Percentiles rank a stretch among this genome's conserved stretches.
Evolutionary conservation across 2,888 invertebrate species (phyloP).

Genomic region (Strigamia crassipes): DNA sequence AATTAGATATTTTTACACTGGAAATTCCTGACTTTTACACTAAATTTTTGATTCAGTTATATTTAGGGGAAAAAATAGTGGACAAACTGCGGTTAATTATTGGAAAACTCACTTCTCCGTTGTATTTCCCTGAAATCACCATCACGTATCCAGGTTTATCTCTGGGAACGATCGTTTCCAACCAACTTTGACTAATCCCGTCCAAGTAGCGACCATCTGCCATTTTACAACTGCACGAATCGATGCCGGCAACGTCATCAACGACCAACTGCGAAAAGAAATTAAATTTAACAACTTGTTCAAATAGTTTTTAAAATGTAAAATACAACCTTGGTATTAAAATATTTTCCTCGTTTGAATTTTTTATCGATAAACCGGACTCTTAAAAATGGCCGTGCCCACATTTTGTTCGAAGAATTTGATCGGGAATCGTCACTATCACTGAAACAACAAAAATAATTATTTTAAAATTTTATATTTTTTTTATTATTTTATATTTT

Average conservation of each 20-base stretch:
- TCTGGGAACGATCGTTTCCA: constrained; percentile 61
- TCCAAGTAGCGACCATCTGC: constrained; percentile 51
- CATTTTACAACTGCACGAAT: constrained; percentile 49
- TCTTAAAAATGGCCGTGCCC: constrained; percentile 51
- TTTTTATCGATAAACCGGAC: constrained; percentile 51
- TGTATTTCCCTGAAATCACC: constrained; percentile 58
- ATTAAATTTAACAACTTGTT: not conserved
- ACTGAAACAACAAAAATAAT: too few relatives aligned
- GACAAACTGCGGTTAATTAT: too few relatives aligned
- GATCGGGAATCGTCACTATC: not conserved
- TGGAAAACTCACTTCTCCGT: constrained; percentile 59
- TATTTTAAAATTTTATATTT: too few relatives aligned
- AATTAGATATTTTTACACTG: too few relatives aligned
- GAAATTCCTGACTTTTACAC: too few relatives aligned
- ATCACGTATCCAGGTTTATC: constrained; percentile 56
- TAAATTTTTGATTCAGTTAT: too few relatives aligned
- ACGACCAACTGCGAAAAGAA: constrained; percentile 49
- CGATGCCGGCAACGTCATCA: constrained; percentile 1
- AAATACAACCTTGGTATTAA: constrained; percentile 47
- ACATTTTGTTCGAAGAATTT: constrained; percentile 2
- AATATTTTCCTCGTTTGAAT: constrained; percentile 51
- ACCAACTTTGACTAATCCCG: constrained; percentile 54
- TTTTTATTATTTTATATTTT: too few relatives aligned
- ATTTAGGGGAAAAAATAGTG: too few relatives aligned
- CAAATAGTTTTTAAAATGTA: not conserved